Percentiles rank a stretch among this genome's conserved stretches.
Evolutionary conservation across 2,113 vertebrate genomes (phyloP).

Genomic region (Okapia johnstoni): DNA sequence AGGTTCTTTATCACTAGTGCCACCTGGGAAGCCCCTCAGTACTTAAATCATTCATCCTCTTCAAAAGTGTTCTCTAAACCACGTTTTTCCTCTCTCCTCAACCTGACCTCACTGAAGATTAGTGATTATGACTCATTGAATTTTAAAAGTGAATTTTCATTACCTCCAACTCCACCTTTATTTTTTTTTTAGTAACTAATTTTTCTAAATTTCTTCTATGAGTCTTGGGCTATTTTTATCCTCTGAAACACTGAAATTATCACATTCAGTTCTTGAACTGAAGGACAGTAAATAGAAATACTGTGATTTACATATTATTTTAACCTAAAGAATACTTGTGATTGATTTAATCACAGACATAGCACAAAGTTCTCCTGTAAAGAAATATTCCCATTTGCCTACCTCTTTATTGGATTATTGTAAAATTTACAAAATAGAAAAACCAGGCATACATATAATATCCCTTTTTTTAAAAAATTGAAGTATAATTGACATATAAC

Average conservation of each 20-base stretch:
- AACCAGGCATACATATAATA: not conserved
- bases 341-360: not conserved
- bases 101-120: not conserved
- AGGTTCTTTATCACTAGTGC: not conserved
- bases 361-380: not conserved
- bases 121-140: not conserved
- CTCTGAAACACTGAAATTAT: slow-evolving; percentile 26
- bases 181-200: not conserved
- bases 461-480: not conserved
- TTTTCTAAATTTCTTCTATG: not conserved
- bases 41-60: not conserved
- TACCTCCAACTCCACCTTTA: not conserved
- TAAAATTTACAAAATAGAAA: not conserved
- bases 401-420: not conserved
- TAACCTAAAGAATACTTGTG: not conserved
- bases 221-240: slow-evolving; percentile 3
- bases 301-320: not conserved
- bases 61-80: not conserved
- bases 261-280: not conserved
- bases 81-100: not conserved
- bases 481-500: not conserved
- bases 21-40: not conserved
- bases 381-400: not conserved
- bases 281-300: slow-evolving; percentile 9
- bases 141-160: not conserved